A percentile compares a stretch with the other conserved stretches of the same genome.
These are phyloP conservation scores for Gasterosteus aculeatus DNA, from an alignment of 2,113 vertebrate species.

Conservation along the genomic window DNA sequence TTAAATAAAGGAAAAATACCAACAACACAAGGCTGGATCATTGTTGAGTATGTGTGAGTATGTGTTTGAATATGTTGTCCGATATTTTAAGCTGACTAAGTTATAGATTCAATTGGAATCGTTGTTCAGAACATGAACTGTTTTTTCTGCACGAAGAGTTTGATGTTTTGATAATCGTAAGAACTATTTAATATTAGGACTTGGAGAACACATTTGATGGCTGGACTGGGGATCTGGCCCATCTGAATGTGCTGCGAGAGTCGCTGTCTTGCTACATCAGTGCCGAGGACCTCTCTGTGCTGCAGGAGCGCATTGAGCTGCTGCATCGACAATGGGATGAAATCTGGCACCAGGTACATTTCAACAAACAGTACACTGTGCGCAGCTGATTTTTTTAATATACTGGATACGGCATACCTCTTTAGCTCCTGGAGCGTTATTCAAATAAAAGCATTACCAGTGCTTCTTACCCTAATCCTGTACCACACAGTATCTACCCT, in stretches of 20 bases:
- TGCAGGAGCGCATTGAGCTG: slow-evolving; percentile 92
- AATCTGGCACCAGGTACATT: slow-evolving; percentile 90
- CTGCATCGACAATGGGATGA: slow-evolving; percentile 97
- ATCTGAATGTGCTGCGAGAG: slow-evolving; percentile 85
- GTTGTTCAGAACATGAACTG: neutral
- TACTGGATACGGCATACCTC: neutral
- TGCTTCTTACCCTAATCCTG: neutral
- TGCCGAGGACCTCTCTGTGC: slow-evolving; percentile 89
- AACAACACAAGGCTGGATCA: neutral
- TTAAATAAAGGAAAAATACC: neutral
- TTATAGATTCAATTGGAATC: neutral
- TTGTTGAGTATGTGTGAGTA: neutral
- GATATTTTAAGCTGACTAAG: neutral
- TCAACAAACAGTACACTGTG: neutral
- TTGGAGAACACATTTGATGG: slow-evolving; percentile 89
- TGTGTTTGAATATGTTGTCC: neutral
- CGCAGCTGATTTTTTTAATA: neutral
- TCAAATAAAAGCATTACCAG: neutral
- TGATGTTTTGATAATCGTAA: neutral
- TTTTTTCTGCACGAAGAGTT: neutral
- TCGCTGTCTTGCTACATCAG: slow-evolving; percentile 85
- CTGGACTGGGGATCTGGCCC: slow-evolving; percentile 91
- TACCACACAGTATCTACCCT: neutral
- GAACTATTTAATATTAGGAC: slow-evolving; percentile 78
- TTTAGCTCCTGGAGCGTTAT: neutral